Evolutionary conservation across 2,113 vertebrate genomes (phyloP).

Genomic region (Sphyrna mokarran): DNA sequence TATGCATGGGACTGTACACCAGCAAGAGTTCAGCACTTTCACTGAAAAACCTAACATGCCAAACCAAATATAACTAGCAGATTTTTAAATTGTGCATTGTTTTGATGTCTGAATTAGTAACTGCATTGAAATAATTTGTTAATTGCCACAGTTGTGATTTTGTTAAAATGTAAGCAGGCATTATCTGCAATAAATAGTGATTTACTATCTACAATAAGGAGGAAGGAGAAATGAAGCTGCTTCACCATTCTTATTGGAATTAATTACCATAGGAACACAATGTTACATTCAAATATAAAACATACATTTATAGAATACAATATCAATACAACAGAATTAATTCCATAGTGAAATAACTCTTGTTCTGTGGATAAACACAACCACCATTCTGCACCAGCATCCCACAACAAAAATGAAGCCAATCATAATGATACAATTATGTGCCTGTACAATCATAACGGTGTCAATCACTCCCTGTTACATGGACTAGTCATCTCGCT

Average conservation of each 20-base stretch:
- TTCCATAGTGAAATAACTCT: not conserved
- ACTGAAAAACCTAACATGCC: not conserved
- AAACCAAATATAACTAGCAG: not conserved
- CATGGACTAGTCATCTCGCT: not conserved
- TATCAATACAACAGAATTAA: not conserved
- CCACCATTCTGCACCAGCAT: not conserved
- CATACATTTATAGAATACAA: not conserved
- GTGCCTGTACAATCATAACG: not conserved
- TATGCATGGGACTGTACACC: not conserved
- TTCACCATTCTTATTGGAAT: slow-evolving; percentile 7
- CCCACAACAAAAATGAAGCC: not conserved
- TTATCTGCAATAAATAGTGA: not conserved
- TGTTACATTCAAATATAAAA: not conserved
- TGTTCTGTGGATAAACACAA: not conserved
- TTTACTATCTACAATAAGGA: not conserved
- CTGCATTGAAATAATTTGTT: not conserved
- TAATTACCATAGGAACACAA: not conserved
- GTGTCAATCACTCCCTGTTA: not conserved
- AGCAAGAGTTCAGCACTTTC: not conserved
- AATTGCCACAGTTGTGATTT: not conserved
- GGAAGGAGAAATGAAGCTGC: not conserved
- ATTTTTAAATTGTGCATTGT: not conserved
- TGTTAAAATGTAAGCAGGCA: not conserved
- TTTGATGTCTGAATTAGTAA: slow-evolving; percentile 13
- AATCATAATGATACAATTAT: not conserved